Percentiles rank a stretch among this genome's conserved stretches.
phyloP scores from a whole-genome alignment of 2,113 vertebrate species.

The Datnioides undecimradiatus region DNA sequence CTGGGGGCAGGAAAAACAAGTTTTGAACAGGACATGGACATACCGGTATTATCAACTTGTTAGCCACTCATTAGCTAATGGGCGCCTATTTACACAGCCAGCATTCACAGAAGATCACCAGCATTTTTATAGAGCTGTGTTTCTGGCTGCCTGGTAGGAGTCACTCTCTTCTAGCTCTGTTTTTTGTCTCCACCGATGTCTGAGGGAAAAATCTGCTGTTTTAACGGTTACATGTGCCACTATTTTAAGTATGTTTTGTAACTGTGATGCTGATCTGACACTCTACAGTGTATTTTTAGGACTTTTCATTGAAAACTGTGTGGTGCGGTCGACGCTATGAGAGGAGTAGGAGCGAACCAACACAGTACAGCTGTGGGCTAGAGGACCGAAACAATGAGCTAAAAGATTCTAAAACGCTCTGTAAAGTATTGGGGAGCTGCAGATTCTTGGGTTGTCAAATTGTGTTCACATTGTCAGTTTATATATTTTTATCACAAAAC shows the following conservation, averaged over 20 bases:
- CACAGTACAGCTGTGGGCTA: not conserved
- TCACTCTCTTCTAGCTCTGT: no score
- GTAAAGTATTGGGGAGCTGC: not conserved
- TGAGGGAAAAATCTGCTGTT: no score
- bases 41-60: not conserved
- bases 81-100: not conserved
- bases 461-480: not conserved
- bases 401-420: no score
- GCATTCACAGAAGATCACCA: not conserved
- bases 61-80: not conserved
- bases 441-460: not conserved
- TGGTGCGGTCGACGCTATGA: no score
- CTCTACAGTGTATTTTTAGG: no score
- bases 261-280: no score
- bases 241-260: no score
- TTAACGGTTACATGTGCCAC: no score
- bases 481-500: not conserved
- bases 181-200: no score
- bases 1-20: not conserved
- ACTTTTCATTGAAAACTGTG: no score
- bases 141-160: no score
- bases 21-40: not conserved
- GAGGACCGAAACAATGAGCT: not conserved
- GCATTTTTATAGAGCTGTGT: not conserved
- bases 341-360: not conserved